Base-by-base conservation (phyloP, 2,888 invertebrate species). In the Pammene aurita region DNA sequence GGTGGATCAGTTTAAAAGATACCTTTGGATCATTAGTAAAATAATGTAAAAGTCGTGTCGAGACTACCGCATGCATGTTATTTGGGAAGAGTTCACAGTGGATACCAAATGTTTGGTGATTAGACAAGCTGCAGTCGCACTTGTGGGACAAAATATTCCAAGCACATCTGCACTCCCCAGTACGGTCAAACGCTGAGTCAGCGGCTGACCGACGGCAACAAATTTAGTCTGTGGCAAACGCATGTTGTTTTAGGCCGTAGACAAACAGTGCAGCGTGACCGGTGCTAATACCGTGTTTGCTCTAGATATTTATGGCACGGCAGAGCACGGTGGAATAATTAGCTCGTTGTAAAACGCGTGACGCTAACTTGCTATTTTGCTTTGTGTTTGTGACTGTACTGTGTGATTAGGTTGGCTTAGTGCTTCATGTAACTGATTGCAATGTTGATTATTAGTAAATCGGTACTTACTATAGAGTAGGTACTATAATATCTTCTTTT, bases 221-320 rank as follows among this genome's bases (percentile, higher is more conserved):
- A 90, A 89, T 89, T 89, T 83, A 84, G 85, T 83, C 81, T 80
- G 84, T 78, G 84, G 85, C 90, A 90, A 88, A 90, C 90, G 87
- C 87, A 81, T 92, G 92, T 92, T 92, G 91, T 90, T 92, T 92
- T 91, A 92, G 92, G 92, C 85, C 87, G 80, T 84, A 80, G 75
- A 79, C 88, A 92, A 92, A 92, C 92, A 92, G 80, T 84, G 88
- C 89, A 89, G 85, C 88, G 85, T 89, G 90, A 89, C 91, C 89
- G 86, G 84, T 88, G 89, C 89, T 89, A 89, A 91, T 87, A 85
- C 85, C 75, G 79, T 92, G 92, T 92, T 92, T 92, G 82, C 85
- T 77, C 82, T 83, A 80, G 80, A 90, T 92, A 92, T 92, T 92
- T 92, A 92, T 91, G 87, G 86, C 84, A 84, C 84, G 77, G 76